These are phyloP conservation scores for Leucopsar rothschildi DNA, from an alignment of 2,113 vertebrate species.

Conservation along the genomic window DNA sequence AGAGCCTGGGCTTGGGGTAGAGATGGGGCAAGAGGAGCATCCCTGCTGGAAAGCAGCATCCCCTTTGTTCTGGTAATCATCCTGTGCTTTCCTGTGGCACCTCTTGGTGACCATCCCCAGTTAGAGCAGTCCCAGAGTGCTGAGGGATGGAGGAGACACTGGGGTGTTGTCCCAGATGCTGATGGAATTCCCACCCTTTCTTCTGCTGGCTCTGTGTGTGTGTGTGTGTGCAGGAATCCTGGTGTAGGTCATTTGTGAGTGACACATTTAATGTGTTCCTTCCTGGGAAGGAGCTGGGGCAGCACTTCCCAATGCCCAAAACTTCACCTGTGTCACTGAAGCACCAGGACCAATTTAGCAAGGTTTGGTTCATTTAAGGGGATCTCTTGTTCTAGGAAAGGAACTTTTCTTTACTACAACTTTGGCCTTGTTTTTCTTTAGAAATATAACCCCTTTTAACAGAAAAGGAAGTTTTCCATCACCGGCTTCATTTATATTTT, in stretches of 20 bases:
- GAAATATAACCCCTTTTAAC: not conserved
- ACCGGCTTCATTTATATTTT: not conserved
- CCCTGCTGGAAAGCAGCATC: not conserved
- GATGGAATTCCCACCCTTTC: not conserved
- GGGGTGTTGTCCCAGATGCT: not conserved
- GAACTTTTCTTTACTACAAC: not conserved
- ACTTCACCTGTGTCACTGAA: not conserved
- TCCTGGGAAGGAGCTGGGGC: not conserved
- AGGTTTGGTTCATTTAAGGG: not conserved
- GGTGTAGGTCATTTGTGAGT: not conserved
- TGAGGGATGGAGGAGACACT: not conserved
- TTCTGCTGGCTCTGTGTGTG: not conserved
- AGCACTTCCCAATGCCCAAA: not conserved
- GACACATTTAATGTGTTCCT: not conserved
- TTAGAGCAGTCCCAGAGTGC: not conserved
- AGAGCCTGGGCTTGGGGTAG: not conserved
- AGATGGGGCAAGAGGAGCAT: not conserved
- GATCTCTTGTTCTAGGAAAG: not conserved
- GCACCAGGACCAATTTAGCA: not conserved
- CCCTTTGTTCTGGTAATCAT: not conserved
- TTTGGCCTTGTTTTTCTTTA: not conserved
- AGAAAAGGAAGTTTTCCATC: not conserved
- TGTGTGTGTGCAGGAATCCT: not conserved
- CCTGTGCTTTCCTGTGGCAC: not conserved
- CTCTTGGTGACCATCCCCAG: not conserved